These are phyloP conservation scores for Zophobas morio DNA, from an alignment of 1,140 invertebrate species.

Conservation along the genomic window DNA sequence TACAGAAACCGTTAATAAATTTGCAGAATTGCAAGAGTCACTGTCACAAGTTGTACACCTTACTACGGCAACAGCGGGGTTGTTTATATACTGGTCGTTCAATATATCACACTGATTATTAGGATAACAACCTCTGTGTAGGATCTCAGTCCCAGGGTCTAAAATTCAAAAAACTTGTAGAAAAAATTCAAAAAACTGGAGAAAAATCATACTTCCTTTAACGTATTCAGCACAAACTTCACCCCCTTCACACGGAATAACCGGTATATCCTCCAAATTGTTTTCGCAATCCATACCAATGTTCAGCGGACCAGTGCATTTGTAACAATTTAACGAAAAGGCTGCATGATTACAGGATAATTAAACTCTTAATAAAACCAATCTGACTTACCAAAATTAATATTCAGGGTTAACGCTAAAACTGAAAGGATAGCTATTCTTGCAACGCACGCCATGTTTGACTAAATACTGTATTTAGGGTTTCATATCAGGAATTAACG, in stretches of 20 bases:
- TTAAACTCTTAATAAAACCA: too few species aligned
- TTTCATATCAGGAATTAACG: too few species aligned
- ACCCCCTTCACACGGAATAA: not conserved
- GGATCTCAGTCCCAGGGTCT: not conserved
- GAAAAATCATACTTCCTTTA: not conserved
- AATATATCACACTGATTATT: not conserved
- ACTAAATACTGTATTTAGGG: too few species aligned
- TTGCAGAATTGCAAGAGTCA: not conserved
- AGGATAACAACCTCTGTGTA: not conserved
- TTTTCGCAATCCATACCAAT: not conserved
- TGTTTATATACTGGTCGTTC: not conserved
- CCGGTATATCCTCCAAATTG: not conserved
- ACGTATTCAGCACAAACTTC: not conserved
- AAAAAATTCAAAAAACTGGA: not conserved
- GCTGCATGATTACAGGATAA: not conserved
- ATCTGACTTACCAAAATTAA: too few species aligned
- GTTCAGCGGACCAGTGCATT: not conserved
- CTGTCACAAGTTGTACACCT: slow-evolving; percentile 2
- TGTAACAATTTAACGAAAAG: not conserved
- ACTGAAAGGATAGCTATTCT: too few species aligned
- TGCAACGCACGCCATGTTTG: too few species aligned
- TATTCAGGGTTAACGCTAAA: too few species aligned
- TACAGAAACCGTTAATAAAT: not conserved
- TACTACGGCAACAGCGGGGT: slow-evolving; percentile 11
- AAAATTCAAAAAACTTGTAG: not conserved